Conservation (phyloP, 2,888 invertebrate species). For the Chymomyza fuscimana region DNA sequence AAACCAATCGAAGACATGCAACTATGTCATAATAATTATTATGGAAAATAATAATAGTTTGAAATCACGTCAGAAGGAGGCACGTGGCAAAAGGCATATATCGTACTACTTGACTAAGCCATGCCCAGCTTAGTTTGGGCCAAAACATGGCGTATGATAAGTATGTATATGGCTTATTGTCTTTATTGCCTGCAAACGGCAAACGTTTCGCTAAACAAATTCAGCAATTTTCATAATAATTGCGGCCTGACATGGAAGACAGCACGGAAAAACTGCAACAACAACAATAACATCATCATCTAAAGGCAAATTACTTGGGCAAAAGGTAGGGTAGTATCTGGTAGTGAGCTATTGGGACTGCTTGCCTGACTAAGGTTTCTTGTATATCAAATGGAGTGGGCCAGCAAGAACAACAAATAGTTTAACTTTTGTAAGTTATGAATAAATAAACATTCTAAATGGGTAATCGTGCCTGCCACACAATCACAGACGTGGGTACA, state of each 20-base stretch:
- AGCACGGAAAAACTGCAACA: slow-evolving; percentile 3
- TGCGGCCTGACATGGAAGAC: slow-evolving; percentile 61
- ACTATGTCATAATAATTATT: slow-evolving; percentile 55
- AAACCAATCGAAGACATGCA: slow-evolving; percentile 39
- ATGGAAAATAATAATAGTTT: slow-evolving; percentile 48
- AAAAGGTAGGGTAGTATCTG: neutral
- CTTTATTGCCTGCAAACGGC: neutral
- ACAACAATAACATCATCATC: slow-evolving; percentile 36
- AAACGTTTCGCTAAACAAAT: slow-evolving; percentile 29
- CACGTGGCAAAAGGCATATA: slow-evolving; percentile 40
- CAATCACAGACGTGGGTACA: slow-evolving; percentile 20
- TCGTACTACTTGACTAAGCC: slow-evolving; percentile 13
- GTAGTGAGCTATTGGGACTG: neutral
- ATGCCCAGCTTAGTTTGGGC: slow-evolving; percentile 24
- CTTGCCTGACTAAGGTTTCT: no score
- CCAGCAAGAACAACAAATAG: slow-evolving; percentile 20
- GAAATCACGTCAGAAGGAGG: slow-evolving; percentile 64
- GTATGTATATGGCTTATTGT: neutral
- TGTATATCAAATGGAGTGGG: no score
- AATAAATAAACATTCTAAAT: slow-evolving; percentile 74
- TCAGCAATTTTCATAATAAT: slow-evolving; percentile 58
- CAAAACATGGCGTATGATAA: neutral
- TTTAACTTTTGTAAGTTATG: slow-evolving; percentile 57
- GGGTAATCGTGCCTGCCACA: slow-evolving; percentile 67
- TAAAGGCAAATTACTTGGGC: slow-evolving; percentile 31